phyloP scores from a whole-genome alignment of 1,140 invertebrate species.

The Lepidurus arcticus region DNA sequence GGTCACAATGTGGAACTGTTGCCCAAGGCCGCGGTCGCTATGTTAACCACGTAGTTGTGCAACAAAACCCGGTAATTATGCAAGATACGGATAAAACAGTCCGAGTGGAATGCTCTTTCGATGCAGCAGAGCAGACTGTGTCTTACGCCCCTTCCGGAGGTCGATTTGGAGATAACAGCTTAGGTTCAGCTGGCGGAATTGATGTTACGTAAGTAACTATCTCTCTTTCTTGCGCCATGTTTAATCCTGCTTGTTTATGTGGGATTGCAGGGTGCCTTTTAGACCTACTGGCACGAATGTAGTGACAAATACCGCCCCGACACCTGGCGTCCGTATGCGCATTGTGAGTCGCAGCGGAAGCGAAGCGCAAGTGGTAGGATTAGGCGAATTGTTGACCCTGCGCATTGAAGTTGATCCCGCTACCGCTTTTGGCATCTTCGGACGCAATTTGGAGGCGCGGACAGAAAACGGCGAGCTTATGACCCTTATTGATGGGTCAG shows the following conservation, averaged over 20 bases:
- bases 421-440: slow-evolving; percentile 50
- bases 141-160: slow-evolving; percentile 44
- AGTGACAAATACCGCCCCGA: slow-evolving; percentile 51
- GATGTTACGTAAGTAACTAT: slow-evolving; percentile 46
- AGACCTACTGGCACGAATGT: slow-evolving; percentile 44
- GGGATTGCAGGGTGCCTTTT: slow-evolving; percentile 40
- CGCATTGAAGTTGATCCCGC: slow-evolving; percentile 49
- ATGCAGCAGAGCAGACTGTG: slow-evolving; percentile 49
- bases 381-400: slow-evolving; percentile 49
- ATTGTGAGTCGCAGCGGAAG: slow-evolving; percentile 46
- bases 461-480: slow-evolving; percentile 51
- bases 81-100: slow-evolving; percentile 51
- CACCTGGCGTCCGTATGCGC: slow-evolving; percentile 49
- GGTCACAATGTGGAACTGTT: slow-evolving; percentile 48
- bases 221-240: neutral
- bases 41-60: slow-evolving; percentile 51
- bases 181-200: slow-evolving; percentile 41
- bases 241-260: neutral
- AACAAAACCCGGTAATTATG: slow-evolving; percentile 52
- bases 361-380: slow-evolving; percentile 48
- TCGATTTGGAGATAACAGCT: slow-evolving; percentile 40
- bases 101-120: slow-evolving; percentile 51
- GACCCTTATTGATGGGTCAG: slow-evolving; percentile 49
- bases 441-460: slow-evolving; percentile 49
- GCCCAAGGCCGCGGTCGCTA: slow-evolving; percentile 48